Base-by-base conservation (phyloP, 2,113 vertebrate genomes). In the Pygoscelis antarcticus region DNA sequence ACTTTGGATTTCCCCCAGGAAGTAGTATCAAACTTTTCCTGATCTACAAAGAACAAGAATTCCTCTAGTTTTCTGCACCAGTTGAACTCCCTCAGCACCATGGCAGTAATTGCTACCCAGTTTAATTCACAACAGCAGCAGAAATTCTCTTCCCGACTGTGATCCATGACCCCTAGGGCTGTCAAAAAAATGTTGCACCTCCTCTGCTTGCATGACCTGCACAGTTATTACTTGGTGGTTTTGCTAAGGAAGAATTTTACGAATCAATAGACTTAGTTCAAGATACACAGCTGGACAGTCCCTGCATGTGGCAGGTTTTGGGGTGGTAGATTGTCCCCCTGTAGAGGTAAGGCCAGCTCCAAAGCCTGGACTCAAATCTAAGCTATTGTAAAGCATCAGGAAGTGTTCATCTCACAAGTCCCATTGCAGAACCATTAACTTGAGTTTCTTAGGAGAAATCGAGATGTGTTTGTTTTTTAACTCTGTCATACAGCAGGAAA, bases 401-500 rank as follows among this genome's bases (percentile, higher is more conserved):
- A 78, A 75, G 27, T 3, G 16, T 64, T 89, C n/a, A 25, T 65
- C 19, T 80, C 55, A n/a, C 44, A 44, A 70, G 60, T 15, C 49
- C 17, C 49, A 38, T 82, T 79, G 71, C 47, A 38, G 80, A 58
- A n/a, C 65, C 52, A 42, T 84, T 57, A 25, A 65, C 92, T 71
- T 72, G 38, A 76, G 82, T 89, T 92, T 87, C 81, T 64, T 51
- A 66, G 27, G 65, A 82, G 55, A 84, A 95, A 94, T 42, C 32
- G 57, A 79, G 62, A 75, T 19, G 7, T 20, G 1, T 10, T 74
- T 85, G 52, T 2, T 72, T 95, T 94, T 91, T 60, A 84, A 87
- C 57, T 83, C 68, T 72, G 40, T 82, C 58, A 26, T 87, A 29
- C 15, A 72, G 74, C 83, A 96, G 92, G 87, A 95, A 97, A 92